Evolutionary conservation across 2,113 vertebrate species (phyloP).

Genomic region (Xiphias gladius): DNA sequence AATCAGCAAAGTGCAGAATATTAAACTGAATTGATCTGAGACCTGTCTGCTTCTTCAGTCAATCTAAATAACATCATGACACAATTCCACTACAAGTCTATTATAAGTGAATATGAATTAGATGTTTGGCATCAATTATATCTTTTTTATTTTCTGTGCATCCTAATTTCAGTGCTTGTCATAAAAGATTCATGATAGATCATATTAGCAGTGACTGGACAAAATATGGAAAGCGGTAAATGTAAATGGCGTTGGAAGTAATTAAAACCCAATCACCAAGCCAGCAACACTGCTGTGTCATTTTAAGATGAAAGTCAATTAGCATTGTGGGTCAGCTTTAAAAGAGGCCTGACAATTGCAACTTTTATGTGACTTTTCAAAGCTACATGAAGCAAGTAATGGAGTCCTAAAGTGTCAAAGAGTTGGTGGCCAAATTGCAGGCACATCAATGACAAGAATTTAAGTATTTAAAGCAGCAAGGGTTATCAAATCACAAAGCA

Average conservation of each 20-base stretch:
- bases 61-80: constrained; percentile 12
- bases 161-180: constrained; percentile 17
- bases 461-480: constrained; percentile 36
- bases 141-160: constrained; percentile 23
- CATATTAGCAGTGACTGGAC: constrained; percentile 1
- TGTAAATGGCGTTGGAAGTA: constrained; percentile 15
- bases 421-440: constrained; percentile 26
- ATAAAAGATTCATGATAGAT: constrained; percentile 7
- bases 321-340: constrained; percentile 39
- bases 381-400: constrained; percentile 45
- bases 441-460: constrained; percentile 30
- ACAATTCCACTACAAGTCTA: not conserved
- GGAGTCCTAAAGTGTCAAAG: constrained; percentile 38
- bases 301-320: constrained; percentile 42
- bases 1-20: constrained; percentile 26
- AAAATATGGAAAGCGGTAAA: constrained; percentile 27
- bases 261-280: constrained; percentile 23
- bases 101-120: constrained; percentile 34
- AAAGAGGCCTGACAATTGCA: constrained; percentile 41
- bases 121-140: constrained; percentile 10
- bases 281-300: not conserved
- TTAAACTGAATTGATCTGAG: constrained; percentile 31
- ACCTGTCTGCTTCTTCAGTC: constrained; percentile 27
- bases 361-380: constrained; percentile 44
- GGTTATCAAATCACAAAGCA: constrained; percentile 49